Base-by-base conservation (phyloP, 2,888 invertebrate species). In the Smittia aterrima region DNA sequence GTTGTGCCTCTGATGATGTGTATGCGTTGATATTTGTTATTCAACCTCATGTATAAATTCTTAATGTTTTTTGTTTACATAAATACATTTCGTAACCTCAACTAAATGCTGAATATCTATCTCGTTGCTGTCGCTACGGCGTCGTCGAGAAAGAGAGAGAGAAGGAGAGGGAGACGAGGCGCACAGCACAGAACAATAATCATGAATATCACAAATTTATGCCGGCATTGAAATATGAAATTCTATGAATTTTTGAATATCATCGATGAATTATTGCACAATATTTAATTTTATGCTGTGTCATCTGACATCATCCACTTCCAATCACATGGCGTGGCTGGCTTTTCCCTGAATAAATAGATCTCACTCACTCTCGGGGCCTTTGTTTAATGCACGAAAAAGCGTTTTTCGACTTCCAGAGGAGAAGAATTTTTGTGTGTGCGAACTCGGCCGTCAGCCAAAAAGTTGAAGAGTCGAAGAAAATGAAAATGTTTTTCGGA, bases 201-300 rank as follows among this genome's bases (percentile, higher is more conserved):
- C 54, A 54, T 71, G 70, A 71, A 71, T 68, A 54, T 47, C 53
- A 54, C 25, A 71, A 71, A 71, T 47, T 58, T 58, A 54, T 41
- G 25, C 70, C 25, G 20, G 40, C 41, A 67, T 67, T 67, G 20
- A 40, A 54, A 53, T 16, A 27, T n/a, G 47, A 71, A 54, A 71
- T 71, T 54, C 53, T 53, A 71, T 54, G 54, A 54, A 71, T 27
- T 58, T 71, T 54, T 71, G 70, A 71, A 71, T 71, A 71, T 71
- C 70, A 71, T 71, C 24, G 70, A 71, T 71, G 47, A 71, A 71
- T 71, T 71, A 71, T 71, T 47, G 70, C 70, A 71, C 70, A 71
- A 71, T 25, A 47, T n/a, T 11, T 32, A 71, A 53, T 53, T 54
- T 71, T 71, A 54, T 71, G 70, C 54, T 27, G 24, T 54, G 70